Base-by-base conservation (phyloP, 2,113 vertebrate species). In the Leucosticte australis region DNA sequence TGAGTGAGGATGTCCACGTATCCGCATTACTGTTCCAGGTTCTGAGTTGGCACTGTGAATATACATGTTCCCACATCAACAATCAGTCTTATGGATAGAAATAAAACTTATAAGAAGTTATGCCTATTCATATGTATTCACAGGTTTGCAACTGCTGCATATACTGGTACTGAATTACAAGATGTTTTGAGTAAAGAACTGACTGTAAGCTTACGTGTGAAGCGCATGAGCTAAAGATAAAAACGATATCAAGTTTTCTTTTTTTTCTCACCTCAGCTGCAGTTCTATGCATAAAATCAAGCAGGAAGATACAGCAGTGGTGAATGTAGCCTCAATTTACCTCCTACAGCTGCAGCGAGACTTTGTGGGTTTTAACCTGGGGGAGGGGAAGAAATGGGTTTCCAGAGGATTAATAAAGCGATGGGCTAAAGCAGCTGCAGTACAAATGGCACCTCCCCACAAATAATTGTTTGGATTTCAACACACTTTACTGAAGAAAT, bases 341-440 rank as follows among this genome's bases (percentile, higher is more conserved):
- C 50, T 82, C 65, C 56, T 60, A 6, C 2, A 17, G 60, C 59
- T 85, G 56, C 59, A 91, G 27, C 0, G 0, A 87, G 55, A 69
- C 27, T 81, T 73, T 41, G 63, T 65, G 90, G 62, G 30, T 44
- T 95, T 87, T 90, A 90, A 87, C 50, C 21, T 50, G 74, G 69
- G 91, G 89, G 80, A 91, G 64, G 85, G 78, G 84, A 84, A 94
- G 70, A 92, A 92, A 62, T 62, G 42, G 53, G 27, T 85, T 95
- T 95, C 78, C 87, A 87, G 91, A 73, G 67, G 78, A 74, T 89
- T 94, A 94, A 53, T 69, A 63, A 75, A 91, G 64, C 0, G 0
- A 64, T 42, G 24, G 78, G 59, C 87, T 94, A 91, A 92, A 90
- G 63, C 78, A 77, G 90, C 70, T 92, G 59, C 84, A 92, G 71